These are phyloP conservation scores for Allobates femoralis DNA, from an alignment of 2,797 vertebrate species.

Conservation along the genomic window DNA sequence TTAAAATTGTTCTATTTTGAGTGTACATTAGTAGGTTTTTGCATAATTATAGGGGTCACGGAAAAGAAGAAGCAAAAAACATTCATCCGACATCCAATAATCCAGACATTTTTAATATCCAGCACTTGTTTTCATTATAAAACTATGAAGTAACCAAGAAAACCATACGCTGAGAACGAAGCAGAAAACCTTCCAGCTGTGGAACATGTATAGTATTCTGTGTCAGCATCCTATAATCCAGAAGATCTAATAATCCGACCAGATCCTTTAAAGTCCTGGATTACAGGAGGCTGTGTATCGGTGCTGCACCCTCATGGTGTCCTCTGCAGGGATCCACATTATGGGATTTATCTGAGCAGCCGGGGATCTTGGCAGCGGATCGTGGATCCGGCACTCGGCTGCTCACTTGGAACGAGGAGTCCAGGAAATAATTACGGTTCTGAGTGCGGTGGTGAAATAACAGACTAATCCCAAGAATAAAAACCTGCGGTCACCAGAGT, in stretches of 20 bases:
- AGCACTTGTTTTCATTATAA: too few relatives aligned
- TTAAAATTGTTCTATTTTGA: too few relatives aligned
- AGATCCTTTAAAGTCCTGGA: too few relatives aligned
- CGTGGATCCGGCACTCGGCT: conserved; percentile 16
- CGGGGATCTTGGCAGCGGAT: conserved; percentile 21
- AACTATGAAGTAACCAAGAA: too few relatives aligned
- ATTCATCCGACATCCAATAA: too few relatives aligned
- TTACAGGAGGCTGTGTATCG: too few relatives aligned
- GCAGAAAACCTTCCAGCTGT: not conserved
- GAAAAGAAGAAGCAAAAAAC: too few relatives aligned
- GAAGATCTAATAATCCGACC: not conserved
- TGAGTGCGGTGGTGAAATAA: conserved; percentile 31
- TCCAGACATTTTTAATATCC: too few relatives aligned
- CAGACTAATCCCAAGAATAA: conserved; percentile 34
- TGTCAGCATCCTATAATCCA: not conserved
- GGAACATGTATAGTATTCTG: not conserved
- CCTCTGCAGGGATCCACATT: not conserved
- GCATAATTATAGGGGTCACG: too few relatives aligned
- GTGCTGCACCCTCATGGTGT: not conserved
- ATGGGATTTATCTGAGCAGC: conserved; percentile 18
- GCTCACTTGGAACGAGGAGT: conserved; percentile 11
- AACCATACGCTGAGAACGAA: too few relatives aligned
- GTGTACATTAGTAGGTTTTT: too few relatives aligned
- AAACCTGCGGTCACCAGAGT: conserved; percentile 9
- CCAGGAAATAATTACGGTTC: conserved; percentile 51